Evolutionary conservation across 2,888 invertebrate species (phyloP), one percentile per base, ranked within the genome.

Genomic region (Gortyna flavago): DNA sequence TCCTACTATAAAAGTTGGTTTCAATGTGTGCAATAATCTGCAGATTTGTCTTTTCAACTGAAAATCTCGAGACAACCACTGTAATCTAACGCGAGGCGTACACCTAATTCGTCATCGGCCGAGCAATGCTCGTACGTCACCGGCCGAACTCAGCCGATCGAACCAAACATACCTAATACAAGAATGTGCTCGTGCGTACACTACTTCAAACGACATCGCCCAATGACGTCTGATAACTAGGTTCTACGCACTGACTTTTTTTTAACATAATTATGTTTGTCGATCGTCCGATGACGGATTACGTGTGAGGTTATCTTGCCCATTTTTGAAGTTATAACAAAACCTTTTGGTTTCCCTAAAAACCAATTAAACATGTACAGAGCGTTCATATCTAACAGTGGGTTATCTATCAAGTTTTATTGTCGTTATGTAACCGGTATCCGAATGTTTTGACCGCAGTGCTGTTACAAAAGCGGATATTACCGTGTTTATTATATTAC

Each of bases 321-420:
- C 11, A 62, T 77, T 1, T 25, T 48, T 29, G 2, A 29, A 51
- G 32, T n/a, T 59, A n/a, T 21, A 69, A 44, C 51, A 25, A 57
- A 41, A 29, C 32, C 18, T 25, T 74, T 68, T 44, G n/a, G 21
- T 67, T 75, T 70, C 13, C 64, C 16, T 51, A 25, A 51, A 59
- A 74, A 77, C 70, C 77, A 83, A 86, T 83, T 85, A 83, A 66
- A 74, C 64, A n/a, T 62, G 54, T 83, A 70, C 65, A 68, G 57
- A 66, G 59, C 57, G 62, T 83, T 73, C 78, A 80, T 81, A 84
- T 77, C 72, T 71, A 79, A 84, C 80, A 72, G 84, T 72, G 65
- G 75, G 82, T 74, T 84, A 87, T 86, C 81, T 86, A 87, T 88
- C 81, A 88, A 74, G 82, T 88, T 88, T 85, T 87, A 88, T 85